Evolutionary conservation across 2,888 invertebrate species (phyloP), one percentile per base, ranked within the genome.

Genomic region (Apodemia hepburni): DNA sequence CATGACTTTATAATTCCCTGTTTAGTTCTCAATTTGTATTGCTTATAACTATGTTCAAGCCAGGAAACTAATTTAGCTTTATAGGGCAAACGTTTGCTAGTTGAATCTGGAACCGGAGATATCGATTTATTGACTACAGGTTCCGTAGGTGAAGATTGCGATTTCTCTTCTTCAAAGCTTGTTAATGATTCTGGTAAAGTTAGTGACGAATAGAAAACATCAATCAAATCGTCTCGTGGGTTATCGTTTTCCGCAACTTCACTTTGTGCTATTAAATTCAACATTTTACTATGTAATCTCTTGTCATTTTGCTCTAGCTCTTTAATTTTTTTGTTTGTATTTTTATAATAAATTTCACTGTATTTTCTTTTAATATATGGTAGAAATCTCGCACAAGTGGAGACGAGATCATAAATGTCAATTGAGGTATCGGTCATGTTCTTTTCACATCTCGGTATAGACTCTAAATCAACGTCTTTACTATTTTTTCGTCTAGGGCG

Each of bases 261-360:
- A 33, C 27, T 61, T 12, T 66, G 58, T 17, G 17, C 35, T 58
- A 70, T 66, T 54, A 70, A 64, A 27, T 8, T 66, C 9, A 69
- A 49, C 66, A 89, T 72, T 72, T 73, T 83, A n/a, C 76, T 75
- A 4, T 74, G 78, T 64, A 90, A 73, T 27, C 67, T 72, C 38
- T 47, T 60, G 66, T 90, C 90, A 71, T 88, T 80, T 71, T 75
- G 70, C 68, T 90, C 90, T 82, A 89, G 77, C 67, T 81, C 71
- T 29, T 65, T 64, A 62, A 90, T 86, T 76, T 82, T 87, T 57
- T 67, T 58, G 71, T 87, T 78, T 18, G 80, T 83, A 51, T 67
- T 69, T 45, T 67, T 64, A 70, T 91, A 90, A 74, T 85, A 81
- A 17, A 65, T 68, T 64, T 78, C 66, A 42, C 62, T 70, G 69